Evolutionary conservation across 2,113 vertebrate genomes (phyloP), one percentile per base, ranked within the genome.

Genomic region (Cisticola juncidis): DNA sequence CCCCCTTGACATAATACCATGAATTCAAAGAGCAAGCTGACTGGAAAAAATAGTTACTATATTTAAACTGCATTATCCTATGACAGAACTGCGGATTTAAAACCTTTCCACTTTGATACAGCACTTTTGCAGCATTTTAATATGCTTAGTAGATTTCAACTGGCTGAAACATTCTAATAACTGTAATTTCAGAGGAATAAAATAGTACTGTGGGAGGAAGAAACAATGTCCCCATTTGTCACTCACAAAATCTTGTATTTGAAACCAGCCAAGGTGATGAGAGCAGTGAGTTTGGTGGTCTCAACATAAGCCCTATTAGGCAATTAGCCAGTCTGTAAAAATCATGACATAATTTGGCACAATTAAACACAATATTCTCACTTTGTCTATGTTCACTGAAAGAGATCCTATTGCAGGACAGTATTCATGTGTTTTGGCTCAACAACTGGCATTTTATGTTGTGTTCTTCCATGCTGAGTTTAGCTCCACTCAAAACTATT

Each of bases 51-150:
- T 62, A 88, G 97, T 96, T 97, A 89, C 97, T 98, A 96, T 97
- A 97, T 98, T 98, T 98, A 98, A 98, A 97, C 91, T 57, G 76
- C 92, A 96, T 97, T 97, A 97, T 96, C 94, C 95, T 97, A 90
- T 92, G 81, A 89, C 92, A 97, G 94, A 98, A 94, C 88, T 91
- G 86, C 93, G 96, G 95, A 88, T 97, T 96, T 95, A 94, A 97
- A 97, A 80, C 90, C 93, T 72, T 95, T 94, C 84, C 86, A 90
- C 70, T 97, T 94, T 95, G 92, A 96, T 95, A 89, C 56, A 94
- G 96, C 92, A 94, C 70, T 97, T 96, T 74, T 90, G 89, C 96
- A 93, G 94, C 91, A 91, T 83, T 91, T 93, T 84, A 96, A 78
- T 93, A 61, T 62, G 73, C 69, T 94, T 90, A 50, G 85, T 62